A percentile compares a stretch with the other conserved stretches of the same genome.
Conservation (phyloP, 2,888 invertebrate species). For the Oxyscelio sp. region DNA sequence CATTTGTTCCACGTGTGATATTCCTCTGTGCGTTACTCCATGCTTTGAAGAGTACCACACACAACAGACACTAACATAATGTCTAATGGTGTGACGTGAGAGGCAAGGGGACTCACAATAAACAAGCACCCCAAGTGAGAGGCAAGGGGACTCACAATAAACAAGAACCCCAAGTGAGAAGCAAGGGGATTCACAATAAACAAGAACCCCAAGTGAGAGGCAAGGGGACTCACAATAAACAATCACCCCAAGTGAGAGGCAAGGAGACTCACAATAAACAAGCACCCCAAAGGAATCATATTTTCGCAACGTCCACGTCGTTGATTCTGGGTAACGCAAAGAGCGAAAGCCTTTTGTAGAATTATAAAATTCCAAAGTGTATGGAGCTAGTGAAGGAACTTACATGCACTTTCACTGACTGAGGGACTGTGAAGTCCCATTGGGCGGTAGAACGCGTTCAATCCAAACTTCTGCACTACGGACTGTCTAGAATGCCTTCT, state of each 20-base stretch:
- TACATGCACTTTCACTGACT: constrained; percentile 14
- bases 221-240: too few relatives aligned
- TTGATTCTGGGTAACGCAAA: constrained; percentile 40
- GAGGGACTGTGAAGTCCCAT: constrained; percentile 12
- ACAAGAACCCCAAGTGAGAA: too few relatives aligned
- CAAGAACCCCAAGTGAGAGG: too few relatives aligned
- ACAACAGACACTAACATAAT: constrained; percentile 36
- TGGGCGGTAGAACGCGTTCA: constrained; percentile 14
- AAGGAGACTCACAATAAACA: too few relatives aligned
- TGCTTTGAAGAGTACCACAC: constrained; percentile 30
- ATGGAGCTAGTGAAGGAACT: constrained; percentile 14
- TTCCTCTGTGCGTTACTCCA: constrained; percentile 57
- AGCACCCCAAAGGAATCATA: constrained; percentile 40
- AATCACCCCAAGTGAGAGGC: constrained; percentile 9
- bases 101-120: too few relatives aligned
- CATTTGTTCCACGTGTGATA: constrained; percentile 38
- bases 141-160: too few relatives aligned
- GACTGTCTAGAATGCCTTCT: constrained; percentile 17
- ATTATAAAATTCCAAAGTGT: constrained; percentile 14
- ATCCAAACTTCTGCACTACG: constrained; percentile 14
- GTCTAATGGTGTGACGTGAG: constrained; percentile 31
- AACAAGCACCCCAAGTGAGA: too few relatives aligned
- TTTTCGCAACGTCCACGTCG: too few relatives aligned
- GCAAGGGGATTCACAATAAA: constrained; percentile 11
- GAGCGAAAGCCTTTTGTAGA: constrained; percentile 22